Conservation (phyloP, 2,797 vertebrate genomes). For the Galagoides demidoff region DNA sequence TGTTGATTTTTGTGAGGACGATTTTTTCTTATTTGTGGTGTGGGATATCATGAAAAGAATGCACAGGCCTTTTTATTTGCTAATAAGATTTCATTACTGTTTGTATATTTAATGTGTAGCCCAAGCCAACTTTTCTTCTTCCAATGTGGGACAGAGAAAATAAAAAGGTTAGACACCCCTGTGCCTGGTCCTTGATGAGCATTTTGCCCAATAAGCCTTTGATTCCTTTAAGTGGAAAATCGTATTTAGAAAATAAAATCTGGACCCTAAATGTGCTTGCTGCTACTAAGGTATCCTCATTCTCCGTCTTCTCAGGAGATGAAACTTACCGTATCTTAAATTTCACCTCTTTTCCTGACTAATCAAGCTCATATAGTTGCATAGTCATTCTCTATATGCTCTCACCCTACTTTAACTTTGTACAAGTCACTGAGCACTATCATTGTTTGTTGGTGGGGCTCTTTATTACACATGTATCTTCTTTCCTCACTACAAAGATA, state of each 20-base stretch:
- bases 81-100: too few species aligned
- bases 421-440: neutral
- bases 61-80: too few species aligned
- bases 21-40: too few species aligned
- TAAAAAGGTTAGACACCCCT: too few species aligned
- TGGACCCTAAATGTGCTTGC: neutral
- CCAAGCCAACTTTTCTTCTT: too few species aligned
- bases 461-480: neutral
- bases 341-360: neutral
- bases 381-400: neutral
- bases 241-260: conserved; percentile 36
- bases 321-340: neutral
- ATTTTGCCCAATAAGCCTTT: neutral
- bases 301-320: neutral
- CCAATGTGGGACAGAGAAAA: too few species aligned
- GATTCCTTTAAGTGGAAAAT: neutral
- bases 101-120: too few species aligned
- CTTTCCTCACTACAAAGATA: neutral
- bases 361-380: neutral
- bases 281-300: neutral
- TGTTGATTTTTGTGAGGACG: too few species aligned
- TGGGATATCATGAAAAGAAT: too few species aligned
- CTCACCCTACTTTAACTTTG: neutral
- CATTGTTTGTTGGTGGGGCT: neutral
- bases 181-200: too few species aligned